Conservation (phyloP, 2,888 invertebrate species). For the Lycocerus yunnanus region DNA sequence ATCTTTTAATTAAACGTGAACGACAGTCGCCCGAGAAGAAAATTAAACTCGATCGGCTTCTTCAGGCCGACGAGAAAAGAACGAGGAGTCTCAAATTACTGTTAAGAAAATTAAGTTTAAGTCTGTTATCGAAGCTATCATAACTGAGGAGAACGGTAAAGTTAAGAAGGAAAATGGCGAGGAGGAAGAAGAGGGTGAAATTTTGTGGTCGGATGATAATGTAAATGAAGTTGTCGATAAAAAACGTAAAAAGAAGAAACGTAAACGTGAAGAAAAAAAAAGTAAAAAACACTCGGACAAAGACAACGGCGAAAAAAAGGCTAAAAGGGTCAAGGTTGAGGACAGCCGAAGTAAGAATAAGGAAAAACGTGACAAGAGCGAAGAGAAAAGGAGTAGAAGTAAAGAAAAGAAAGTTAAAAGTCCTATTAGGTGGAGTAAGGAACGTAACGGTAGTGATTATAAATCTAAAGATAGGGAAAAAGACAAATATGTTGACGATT, state of each 20-base stretch:
- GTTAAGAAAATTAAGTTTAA: conserved; percentile 73
- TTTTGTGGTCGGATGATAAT: conserved; percentile 14
- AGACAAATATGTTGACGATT: conserved; percentile 40
- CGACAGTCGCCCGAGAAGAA: conserved; percentile 45
- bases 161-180: conserved; percentile 22
- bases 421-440: conserved; percentile 4
- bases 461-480: conserved; percentile 29
- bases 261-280: conserved; percentile 18
- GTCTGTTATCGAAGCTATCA: conserved; percentile 61
- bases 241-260: conserved; percentile 26
- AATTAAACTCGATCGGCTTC: conserved; percentile 47
- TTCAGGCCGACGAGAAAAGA: conserved; percentile 34
- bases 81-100: conserved; percentile 60
- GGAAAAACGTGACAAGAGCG: conserved; percentile 30
- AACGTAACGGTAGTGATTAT: conserved; percentile 30
- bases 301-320: conserved; percentile 33
- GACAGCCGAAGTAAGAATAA: conserved; percentile 17
- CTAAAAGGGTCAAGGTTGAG: conserved; percentile 1
- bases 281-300: conserved; percentile 10
- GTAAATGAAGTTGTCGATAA: conserved; percentile 32
- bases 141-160: conserved; percentile 30
- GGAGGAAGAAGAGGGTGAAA: conserved; percentile 19
- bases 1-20: conserved; percentile 51
- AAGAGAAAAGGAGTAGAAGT: conserved; percentile 3
- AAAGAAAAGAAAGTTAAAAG: not conserved